These are phyloP conservation scores for Trematocara marginatum DNA, from an alignment of 2,113 vertebrate genomes.

Conservation along the genomic window DNA sequence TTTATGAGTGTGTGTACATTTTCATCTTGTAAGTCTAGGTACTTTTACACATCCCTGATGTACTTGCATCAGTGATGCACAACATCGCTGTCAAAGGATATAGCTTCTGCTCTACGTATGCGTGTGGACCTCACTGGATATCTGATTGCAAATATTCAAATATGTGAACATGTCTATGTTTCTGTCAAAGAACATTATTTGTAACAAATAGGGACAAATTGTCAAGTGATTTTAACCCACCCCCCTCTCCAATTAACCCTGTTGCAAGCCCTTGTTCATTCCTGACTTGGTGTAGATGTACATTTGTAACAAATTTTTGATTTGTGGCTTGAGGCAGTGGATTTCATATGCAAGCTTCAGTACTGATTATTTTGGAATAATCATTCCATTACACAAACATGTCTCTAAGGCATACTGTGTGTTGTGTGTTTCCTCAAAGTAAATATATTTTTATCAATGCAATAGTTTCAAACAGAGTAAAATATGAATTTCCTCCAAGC, in stretches of 20 bases:
- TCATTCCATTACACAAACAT: constrained; percentile 73
- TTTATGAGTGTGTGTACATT: not conserved
- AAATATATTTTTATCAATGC: constrained; percentile 63
- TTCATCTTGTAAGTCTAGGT: not conserved
- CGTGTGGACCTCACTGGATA: not conserved
- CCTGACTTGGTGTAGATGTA: constrained; percentile 39
- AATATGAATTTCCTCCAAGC: constrained; percentile 41
- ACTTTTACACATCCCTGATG: not conserved
- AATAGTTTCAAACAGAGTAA: constrained; percentile 40
- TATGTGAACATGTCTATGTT: not conserved
- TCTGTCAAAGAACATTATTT: not conserved
- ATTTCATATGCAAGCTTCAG: constrained; percentile 63
- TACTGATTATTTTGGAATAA: constrained; percentile 76
- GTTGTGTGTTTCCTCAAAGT: constrained; percentile 52
- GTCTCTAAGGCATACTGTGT: constrained; percentile 58
- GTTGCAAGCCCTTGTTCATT: constrained; percentile 20
- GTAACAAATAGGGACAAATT: not conserved
- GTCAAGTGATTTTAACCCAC: not conserved
- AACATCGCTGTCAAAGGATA: not conserved
- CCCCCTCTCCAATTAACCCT: not conserved
- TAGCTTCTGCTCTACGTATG: not conserved
- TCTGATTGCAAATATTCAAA: not conserved
- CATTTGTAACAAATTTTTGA: constrained; percentile 63
- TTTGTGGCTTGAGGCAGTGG: constrained; percentile 56
- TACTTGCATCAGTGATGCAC: not conserved